Evolutionary conservation across 2,888 invertebrate species (phyloP), one percentile per base, ranked within the genome.

Genomic region (Heteromyza rotundicornis): DNA sequence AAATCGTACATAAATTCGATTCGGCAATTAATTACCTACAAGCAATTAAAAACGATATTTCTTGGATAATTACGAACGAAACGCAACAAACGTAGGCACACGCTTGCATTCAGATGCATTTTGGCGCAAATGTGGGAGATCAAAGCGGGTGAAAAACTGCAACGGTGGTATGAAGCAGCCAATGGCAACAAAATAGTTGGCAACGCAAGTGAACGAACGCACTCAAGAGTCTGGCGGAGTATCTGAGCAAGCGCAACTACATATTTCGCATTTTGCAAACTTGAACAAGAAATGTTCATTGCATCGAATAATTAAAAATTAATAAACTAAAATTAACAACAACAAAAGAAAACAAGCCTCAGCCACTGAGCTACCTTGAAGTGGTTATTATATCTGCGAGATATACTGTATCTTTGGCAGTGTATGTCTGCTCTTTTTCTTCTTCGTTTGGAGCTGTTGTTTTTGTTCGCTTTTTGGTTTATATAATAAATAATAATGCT

Each of bases 1-100:
- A n/a, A n/a, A n/a, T n/a, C n/a, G n/a, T n/a, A n/a, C 58, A 62
- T 59, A 55, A 58, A 62, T 62, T 62, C 62, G 62, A 62, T 59
- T 54, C 55, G 59, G 59, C 51, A 62, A 62, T 62, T 59, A 62
- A 62, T 62, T 62, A 62, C n/a, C n/a, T n/a, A n/a, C 58, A 35
- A 55, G 59, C 55, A 62, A 62, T 62, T 62, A 62, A 59, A 62
- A 62, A 52, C 57, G 40, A 57, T 62, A 58, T 62, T 57, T 62
- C 61, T 57, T 35, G 57, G 54, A 50, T 62, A 62, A 36, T 49
- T 59, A 59, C 44, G 52, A 58, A 14, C 16, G 20, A 24, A 57
- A 57, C 49, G 17, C 50, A 57, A 20, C 57, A 52, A 40, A 27
- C 27, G 17, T 17, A 50, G 10, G 27, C 27, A 40, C 40, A 40